Evolutionary conservation across 2,888 invertebrate species (phyloP), one percentile per base, ranked within the genome.

Genomic region (Nymphalis urticae): DNA sequence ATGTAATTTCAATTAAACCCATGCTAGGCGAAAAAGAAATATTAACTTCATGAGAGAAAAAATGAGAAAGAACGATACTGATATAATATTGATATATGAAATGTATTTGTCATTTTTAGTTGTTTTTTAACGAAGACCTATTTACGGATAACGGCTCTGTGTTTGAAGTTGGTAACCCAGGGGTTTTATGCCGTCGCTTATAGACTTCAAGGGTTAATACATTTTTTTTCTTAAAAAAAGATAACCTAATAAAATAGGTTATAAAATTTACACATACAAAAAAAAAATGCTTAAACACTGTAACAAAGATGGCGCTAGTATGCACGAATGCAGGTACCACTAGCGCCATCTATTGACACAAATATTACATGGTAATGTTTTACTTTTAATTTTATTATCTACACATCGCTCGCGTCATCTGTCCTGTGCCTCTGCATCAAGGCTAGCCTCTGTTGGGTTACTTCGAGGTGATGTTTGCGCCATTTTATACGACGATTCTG

Each of bases 401-500:
- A 78, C 74, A 78, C 88, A 51, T 92, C 90, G 2, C 89, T 89
- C 16, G 84, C 69, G 1, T 82, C 82, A 0, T 90, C 90, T 0
- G 90, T 87, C 62, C 89, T 84, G 71, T 91, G 92, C 75, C 93
- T 80, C 70, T 93, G 92, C 8, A 93, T 80, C 0, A 94, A 88
- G 0, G 94, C 97, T 69, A 98, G 91, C 27, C 97, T 93, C 80
- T 97, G 97, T 84, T 98, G 97, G 51, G 98, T 98, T 79, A 98
- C 95, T 83, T 98, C 98, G 77, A 98, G 91, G 79, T 98, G 98
- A 80, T 98, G 97, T 82, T 99, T 99, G 62, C 98, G 94, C 98
- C 98, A 98, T 92, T 98, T 98, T 77, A 99, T 99, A 53, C 98
- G 94, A 6, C 98, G 94, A 84, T 98, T 98, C 89, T 98, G 98